A percentile compares a stretch with the other conserved stretches of the same genome.
Conservation (phyloP, 1,140 invertebrate genomes). For the Drosophila rhopaloa region DNA sequence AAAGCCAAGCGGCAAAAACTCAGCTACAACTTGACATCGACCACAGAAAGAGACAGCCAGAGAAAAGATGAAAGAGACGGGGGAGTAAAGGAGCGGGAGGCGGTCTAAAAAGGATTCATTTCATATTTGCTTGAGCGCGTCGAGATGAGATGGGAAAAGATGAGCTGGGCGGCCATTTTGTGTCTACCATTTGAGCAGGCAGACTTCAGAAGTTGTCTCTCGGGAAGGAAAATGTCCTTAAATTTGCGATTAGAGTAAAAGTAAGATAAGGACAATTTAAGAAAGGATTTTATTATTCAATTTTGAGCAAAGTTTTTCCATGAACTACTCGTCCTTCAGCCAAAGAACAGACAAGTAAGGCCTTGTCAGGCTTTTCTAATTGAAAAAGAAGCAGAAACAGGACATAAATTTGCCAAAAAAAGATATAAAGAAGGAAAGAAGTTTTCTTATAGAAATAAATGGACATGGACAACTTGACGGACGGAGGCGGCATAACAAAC, state of each 20-base stretch:
- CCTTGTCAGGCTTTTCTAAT: conserved; percentile 44
- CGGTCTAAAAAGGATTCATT: conserved; percentile 68
- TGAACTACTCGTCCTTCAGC: conserved; percentile 12
- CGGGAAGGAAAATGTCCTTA: conserved; percentile 11
- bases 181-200: conserved; percentile 12
- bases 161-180: conserved; percentile 61
- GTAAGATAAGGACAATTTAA: conserved; percentile 3
- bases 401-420: conserved; percentile 58
- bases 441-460: conserved; percentile 55
- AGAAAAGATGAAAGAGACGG: conserved; percentile 10
- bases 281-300: conserved; percentile 21
- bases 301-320: conserved; percentile 22
- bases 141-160: conserved; percentile 18
- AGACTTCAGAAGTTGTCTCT: conserved; percentile 15
- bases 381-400: conserved; percentile 39
- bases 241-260: conserved; percentile 32
- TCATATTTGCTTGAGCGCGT: conserved; percentile 72
- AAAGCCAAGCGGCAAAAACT: conserved; percentile 38
- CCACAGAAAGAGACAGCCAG: conserved; percentile 28
- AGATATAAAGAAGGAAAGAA: conserved; percentile 21
- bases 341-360: conserved; percentile 38
- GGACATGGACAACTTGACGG: conserved; percentile 61
- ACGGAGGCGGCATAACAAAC: conserved; percentile 72
- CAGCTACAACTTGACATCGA: conserved; percentile 50
- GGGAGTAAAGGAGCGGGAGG: background rate